phyloP scores from a whole-genome alignment of 2,797 vertebrate genomes.

The Selene dorsalis region DNA sequence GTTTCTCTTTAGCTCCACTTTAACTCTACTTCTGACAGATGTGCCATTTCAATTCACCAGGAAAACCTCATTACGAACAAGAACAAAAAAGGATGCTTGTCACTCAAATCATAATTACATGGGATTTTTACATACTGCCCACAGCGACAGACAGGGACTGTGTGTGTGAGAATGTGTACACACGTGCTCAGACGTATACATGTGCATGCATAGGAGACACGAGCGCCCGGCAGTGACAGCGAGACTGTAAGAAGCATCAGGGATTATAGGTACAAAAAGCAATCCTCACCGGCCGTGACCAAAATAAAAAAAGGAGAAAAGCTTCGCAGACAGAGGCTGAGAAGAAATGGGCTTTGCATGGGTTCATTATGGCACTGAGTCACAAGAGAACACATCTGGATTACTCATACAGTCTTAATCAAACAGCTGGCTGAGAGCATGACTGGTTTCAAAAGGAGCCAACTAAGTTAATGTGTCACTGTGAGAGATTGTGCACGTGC shows the following conservation, averaged over 20 bases:
- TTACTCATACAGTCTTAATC: constrained; percentile 70
- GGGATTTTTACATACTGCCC: constrained; percentile 51
- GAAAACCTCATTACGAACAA: constrained; percentile 60
- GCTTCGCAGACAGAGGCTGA: constrained; percentile 61
- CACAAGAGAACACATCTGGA: constrained; percentile 77
- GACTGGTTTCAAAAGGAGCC: constrained; percentile 31
- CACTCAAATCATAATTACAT: constrained; percentile 58
- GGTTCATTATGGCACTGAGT: constrained; percentile 67
- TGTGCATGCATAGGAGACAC: constrained; percentile 11
- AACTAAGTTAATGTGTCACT: constrained; percentile 24
- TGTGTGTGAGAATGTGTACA: not conserved
- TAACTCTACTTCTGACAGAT: constrained; percentile 12
- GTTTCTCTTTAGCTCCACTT: constrained; percentile 25
- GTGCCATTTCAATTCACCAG: constrained; percentile 46
- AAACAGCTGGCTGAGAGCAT: constrained; percentile 58
- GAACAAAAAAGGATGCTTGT: constrained; percentile 58
- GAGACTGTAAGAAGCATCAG: constrained; percentile 64
- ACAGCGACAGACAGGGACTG: constrained; percentile 34
- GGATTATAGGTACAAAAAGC: constrained; percentile 70
- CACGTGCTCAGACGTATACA: constrained; percentile 1
- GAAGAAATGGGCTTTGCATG: constrained; percentile 68
- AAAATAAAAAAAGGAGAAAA: constrained; percentile 69
- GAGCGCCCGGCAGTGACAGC: constrained; percentile 43
- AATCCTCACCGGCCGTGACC: constrained; percentile 66
- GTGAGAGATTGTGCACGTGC: constrained; percentile 9